Percentiles rank a stretch among this genome's conserved stretches.
Evolutionary conservation across 2,113 vertebrate genomes (phyloP).

Genomic region (Cynopterus brachyotis): DNA sequence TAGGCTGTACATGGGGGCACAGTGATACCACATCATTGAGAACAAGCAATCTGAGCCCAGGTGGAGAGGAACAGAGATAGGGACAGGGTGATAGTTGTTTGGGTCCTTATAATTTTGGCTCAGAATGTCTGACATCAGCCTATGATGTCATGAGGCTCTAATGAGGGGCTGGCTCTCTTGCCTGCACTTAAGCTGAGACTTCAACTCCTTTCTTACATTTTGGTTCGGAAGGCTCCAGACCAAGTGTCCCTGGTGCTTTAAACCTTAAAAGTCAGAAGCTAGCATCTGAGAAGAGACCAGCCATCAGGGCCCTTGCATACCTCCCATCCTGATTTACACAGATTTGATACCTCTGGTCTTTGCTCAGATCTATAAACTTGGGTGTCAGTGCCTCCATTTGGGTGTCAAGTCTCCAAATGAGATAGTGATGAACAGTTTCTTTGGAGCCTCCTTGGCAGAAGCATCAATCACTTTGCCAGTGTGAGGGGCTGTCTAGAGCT

Average conservation of each 20-base stretch:
- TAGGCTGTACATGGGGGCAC: neutral
- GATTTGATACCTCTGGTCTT: neutral
- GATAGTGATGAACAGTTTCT: constrained; percentile 34
- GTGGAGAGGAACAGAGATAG: neutral
- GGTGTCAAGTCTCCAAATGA: constrained; percentile 48
- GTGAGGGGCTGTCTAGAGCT: constrained; percentile 40
- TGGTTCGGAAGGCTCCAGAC: neutral
- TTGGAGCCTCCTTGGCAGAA: neutral
- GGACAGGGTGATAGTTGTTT: neutral
- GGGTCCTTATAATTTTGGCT: neutral
- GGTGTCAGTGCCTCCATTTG: neutral
- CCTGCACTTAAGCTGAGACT: neutral
- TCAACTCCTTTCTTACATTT: neutral
- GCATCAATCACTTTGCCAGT: constrained; percentile 37
- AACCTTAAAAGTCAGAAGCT: neutral
- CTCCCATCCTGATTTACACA: neutral
- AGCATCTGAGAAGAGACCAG: neutral
- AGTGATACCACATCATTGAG: neutral
- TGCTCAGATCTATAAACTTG: constrained; percentile 33
- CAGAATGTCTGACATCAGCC: neutral
- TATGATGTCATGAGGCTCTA: neutral
- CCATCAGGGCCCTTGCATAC: neutral
- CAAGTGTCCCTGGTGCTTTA: neutral
- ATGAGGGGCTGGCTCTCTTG: neutral
- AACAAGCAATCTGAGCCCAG: neutral